Percentiles rank a stretch among this genome's conserved stretches.
phyloP scores from a whole-genome alignment of 2,797 vertebrate genomes.

The Propithecus deckenii region DNA sequence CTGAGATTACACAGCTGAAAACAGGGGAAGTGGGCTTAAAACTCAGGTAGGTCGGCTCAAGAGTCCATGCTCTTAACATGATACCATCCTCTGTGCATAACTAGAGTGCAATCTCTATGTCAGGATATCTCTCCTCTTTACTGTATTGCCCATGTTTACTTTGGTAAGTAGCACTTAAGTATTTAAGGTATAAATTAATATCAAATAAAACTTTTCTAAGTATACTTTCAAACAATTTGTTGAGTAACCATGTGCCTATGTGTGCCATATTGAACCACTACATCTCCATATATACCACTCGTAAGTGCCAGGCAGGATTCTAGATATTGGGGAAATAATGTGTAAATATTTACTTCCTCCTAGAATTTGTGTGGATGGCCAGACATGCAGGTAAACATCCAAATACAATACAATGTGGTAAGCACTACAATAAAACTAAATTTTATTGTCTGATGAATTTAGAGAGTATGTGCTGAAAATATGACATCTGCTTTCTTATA shows the following conservation, averaged over 20 bases:
- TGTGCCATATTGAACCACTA: background rate
- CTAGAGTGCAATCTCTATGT: background rate
- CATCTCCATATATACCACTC: fast-evolving
- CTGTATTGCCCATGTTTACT: background rate
- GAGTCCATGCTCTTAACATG: background rate
- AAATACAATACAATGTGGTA: background rate
- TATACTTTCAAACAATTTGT: background rate
- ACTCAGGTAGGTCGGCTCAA: background rate
- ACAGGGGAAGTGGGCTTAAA: background rate
- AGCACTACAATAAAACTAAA: background rate
- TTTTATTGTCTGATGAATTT: background rate
- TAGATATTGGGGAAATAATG: background rate
- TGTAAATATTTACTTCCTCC: background rate
- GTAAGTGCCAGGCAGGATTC: background rate
- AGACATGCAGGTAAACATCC: background rate
- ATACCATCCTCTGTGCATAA: fast-evolving
- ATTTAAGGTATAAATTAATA: background rate
- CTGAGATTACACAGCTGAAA: background rate
- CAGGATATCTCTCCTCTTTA: background rate
- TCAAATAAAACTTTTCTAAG: background rate
- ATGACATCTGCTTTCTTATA: background rate
- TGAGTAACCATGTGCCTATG: background rate
- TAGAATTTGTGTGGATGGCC: background rate
- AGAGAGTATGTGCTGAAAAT: background rate
- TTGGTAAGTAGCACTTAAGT: background rate